Evolutionary conservation across 2,888 invertebrate genomes (phyloP).

Genomic region (Lasioglossum calceatum): DNA sequence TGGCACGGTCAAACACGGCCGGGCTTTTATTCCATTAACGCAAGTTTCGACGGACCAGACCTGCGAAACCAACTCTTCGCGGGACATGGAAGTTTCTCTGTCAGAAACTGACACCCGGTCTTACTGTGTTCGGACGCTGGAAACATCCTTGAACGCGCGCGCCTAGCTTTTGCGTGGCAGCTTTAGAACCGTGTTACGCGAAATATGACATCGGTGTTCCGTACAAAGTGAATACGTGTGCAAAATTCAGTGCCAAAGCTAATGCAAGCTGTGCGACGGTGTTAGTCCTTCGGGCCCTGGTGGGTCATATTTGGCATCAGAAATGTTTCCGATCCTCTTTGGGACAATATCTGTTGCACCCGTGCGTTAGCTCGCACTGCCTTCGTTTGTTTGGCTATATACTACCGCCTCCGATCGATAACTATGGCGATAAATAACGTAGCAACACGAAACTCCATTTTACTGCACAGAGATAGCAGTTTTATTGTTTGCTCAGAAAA

Average conservation of each 20-base stretch:
- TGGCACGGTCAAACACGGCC: slow-evolving; percentile 16
- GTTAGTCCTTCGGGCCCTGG: background rate
- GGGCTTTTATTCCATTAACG: slow-evolving; percentile 36
- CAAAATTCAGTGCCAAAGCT: background rate
- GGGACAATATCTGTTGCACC: background rate
- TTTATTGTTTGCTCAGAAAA: background rate
- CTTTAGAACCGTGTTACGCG: background rate
- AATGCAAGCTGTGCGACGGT: background rate
- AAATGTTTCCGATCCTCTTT: background rate
- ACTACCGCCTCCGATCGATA: background rate
- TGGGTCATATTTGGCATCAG: background rate
- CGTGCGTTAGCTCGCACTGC: background rate
- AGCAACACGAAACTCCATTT: background rate
- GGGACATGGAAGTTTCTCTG: background rate
- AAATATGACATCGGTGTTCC: background rate
- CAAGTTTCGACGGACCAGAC: slow-evolving; percentile 18
- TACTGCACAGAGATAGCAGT: background rate
- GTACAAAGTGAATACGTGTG: background rate
- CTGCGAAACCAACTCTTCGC: background rate
- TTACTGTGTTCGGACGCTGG: background rate
- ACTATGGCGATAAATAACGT: background rate
- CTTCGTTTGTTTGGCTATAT: background rate
- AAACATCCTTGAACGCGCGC: background rate
- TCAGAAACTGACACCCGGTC: background rate
- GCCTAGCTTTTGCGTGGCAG: background rate